phyloP scores from a whole-genome alignment of 2,113 vertebrate genomes.

The Oxyura jamaicensis region DNA sequence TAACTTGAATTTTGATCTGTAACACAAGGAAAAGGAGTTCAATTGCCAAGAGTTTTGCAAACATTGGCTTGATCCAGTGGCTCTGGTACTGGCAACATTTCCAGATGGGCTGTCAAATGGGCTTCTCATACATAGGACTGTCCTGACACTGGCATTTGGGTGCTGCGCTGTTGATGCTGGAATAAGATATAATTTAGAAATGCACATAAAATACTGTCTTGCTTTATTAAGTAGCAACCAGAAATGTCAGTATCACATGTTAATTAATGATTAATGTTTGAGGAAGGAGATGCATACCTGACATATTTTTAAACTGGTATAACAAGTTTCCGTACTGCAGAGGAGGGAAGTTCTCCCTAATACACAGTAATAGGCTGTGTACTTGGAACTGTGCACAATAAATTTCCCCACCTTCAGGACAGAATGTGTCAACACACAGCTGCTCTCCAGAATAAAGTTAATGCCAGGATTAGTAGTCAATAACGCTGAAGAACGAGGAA shows the following conservation, averaged over 20 bases:
- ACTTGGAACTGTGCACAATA: conserved; percentile 32
- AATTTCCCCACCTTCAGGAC: conserved; percentile 61
- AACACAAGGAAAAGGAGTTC: background rate
- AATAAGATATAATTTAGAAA: background rate
- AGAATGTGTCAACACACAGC: conserved; percentile 50
- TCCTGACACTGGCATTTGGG: background rate
- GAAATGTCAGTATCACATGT: conserved; percentile 58
- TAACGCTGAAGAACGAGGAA: background rate
- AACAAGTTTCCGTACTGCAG: conserved; percentile 34
- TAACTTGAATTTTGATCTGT: background rate
- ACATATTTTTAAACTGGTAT: conserved; percentile 65
- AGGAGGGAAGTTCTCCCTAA: conserved; percentile 30
- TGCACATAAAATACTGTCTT: background rate
- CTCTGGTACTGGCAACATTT: background rate
- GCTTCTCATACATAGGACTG: background rate
- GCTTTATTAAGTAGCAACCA: conserved; percentile 36
- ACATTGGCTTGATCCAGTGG: background rate
- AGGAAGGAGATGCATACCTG: conserved; percentile 59
- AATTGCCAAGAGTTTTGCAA: conserved; percentile 11
- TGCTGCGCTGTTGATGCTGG: background rate
- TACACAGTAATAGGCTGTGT: conserved; percentile 19
- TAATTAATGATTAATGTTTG: conserved; percentile 63
- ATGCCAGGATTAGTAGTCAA: background rate
- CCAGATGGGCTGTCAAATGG: background rate
- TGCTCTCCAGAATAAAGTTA: background rate